These are phyloP conservation scores for Pyrrhia umbra DNA, from an alignment of 2,888 invertebrate genomes.

Conservation along the genomic window DNA sequence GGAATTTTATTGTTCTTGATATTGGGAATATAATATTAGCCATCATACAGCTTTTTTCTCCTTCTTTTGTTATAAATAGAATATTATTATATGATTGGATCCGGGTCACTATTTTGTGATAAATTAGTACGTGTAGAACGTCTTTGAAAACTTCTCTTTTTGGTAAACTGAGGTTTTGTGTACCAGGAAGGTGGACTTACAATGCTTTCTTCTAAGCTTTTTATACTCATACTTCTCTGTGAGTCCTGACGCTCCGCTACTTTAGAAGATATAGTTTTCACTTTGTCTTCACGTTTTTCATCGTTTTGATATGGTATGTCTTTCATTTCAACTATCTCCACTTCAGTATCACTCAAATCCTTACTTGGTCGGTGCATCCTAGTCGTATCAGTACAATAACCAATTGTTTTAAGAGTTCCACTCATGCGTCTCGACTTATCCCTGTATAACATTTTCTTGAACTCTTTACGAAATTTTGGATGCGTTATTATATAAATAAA, in stretches of 20 bases:
- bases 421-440: conserved; percentile 82
- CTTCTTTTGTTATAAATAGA: background rate
- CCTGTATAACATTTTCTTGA: conserved; percentile 82
- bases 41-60: background rate
- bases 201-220: conserved; percentile 79
- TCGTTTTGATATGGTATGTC: conserved; percentile 81
- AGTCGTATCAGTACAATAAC: conserved; percentile 75
- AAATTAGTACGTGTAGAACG: conserved; percentile 78
- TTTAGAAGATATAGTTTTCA: conserved; percentile 79
- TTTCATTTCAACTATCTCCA: conserved; percentile 89
- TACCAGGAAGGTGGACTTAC: conserved; percentile 89
- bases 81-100: conserved; percentile 62
- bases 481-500: conserved; percentile 95
- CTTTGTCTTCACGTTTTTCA: conserved; percentile 58
- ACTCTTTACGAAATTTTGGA: conserved; percentile 93
- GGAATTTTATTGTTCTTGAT: too few species aligned
- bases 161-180: conserved; percentile 87
- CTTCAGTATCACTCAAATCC: conserved; percentile 86
- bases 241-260: conserved; percentile 78
- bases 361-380: conserved; percentile 80
- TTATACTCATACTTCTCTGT: conserved; percentile 79
- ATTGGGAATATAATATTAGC: too few species aligned
- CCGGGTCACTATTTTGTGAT: conserved; percentile 67
- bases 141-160: conserved; percentile 85
- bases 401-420: conserved; percentile 80